These are phyloP conservation scores for Phaetusa simplex DNA, from an alignment of 2,113 vertebrate genomes.

Conservation along the genomic window DNA sequence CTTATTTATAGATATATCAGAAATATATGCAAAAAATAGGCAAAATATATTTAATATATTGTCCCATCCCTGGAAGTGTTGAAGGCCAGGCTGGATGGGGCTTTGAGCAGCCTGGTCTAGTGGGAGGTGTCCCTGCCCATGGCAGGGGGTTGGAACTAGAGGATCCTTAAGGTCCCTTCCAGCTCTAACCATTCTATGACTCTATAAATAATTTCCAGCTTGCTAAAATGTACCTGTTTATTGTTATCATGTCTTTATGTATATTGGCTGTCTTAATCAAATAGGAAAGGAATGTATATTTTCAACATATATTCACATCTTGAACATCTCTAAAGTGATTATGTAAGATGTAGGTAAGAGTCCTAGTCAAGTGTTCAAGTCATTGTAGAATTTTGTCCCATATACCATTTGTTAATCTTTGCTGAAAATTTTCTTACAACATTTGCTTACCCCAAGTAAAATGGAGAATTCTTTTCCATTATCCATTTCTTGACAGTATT, in stretches of 20 bases:
- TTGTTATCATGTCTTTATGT: background rate
- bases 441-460: background rate
- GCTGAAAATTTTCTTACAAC: background rate
- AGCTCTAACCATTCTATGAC: background rate
- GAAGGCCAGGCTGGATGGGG: background rate
- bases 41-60: background rate
- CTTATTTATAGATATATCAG: background rate
- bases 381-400: background rate
- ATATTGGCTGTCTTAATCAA: background rate
- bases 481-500: background rate
- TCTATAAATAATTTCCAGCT: background rate
- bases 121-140: background rate
- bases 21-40: background rate
- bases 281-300: background rate
- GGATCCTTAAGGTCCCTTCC: background rate
- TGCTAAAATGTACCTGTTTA: background rate
- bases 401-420: background rate
- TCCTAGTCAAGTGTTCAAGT: background rate
- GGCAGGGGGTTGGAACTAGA: background rate
- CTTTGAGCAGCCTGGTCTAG: background rate
- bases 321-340: background rate
- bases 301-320: background rate
- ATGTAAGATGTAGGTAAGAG: background rate
- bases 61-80: background rate
- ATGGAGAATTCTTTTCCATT: background rate